These are phyloP conservation scores for Macrotrachela quadricornifera DNA, from an alignment of 1,140 invertebrate species.

Conservation along the genomic window DNA sequence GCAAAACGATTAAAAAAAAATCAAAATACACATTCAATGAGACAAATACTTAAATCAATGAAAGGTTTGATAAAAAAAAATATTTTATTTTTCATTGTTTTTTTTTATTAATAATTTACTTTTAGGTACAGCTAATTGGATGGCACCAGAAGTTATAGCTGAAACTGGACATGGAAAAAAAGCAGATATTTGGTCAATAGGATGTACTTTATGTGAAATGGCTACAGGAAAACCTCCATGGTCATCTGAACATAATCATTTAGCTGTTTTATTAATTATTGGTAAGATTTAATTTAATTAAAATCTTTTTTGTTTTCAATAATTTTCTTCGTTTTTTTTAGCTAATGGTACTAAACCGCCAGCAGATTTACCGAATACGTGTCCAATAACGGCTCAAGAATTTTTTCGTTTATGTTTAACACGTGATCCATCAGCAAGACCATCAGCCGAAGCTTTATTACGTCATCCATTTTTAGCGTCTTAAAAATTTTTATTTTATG, in stretches of 20 bases:
- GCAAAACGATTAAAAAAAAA: conserved; percentile 57
- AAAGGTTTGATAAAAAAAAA: no score
- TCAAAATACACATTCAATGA: not conserved
- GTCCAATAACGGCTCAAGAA: conserved; percentile 17
- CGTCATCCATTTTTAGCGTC: conserved; percentile 11
- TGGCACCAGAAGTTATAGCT: conserved; percentile 97
- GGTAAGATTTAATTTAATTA: no score
- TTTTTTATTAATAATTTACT: conserved; percentile 73
- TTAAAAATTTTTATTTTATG: not conserved
- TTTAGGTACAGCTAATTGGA: conserved; percentile 75
- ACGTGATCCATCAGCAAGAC: conserved; percentile 15
- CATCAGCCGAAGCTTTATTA: conserved; percentile 15
- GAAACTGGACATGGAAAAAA: conserved; percentile 71
- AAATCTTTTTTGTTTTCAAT: no score
- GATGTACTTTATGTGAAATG: conserved; percentile 96
- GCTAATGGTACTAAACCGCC: not conserved
- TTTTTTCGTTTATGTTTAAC: conserved; percentile 25
- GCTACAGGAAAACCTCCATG: conserved; percentile 82
- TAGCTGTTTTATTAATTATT: conserved; percentile 2
- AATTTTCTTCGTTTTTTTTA: no score
- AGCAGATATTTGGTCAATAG: conserved; percentile 88
- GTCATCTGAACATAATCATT: not conserved
- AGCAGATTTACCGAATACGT: conserved; percentile 17
- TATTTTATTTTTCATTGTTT: conserved; percentile 42
- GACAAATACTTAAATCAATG: no score